Evolutionary conservation across 92 coral and sea anemone species (phyloP), one percentile per base, ranked within the genome.

Genomic region (Blastomussa wellsi): DNA sequence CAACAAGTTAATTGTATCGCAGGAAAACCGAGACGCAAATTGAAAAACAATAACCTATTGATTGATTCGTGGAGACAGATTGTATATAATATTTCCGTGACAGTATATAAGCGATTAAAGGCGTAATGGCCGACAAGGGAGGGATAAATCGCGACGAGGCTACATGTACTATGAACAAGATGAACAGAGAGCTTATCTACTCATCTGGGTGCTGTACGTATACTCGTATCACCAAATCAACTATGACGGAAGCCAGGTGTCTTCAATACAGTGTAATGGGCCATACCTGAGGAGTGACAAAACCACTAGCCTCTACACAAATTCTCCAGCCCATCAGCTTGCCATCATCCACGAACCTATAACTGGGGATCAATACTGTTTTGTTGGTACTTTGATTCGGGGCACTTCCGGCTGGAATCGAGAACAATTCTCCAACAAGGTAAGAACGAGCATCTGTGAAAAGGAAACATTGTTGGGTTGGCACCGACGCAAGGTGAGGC

Each of bases 291-390:
- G 91, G 84, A 16, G 93, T 77, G n/a, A 96, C 64, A 52, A 85
- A 92, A 19, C 98, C 98, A 57, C 90, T 88, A 35, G 88, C 91
- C 51, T 89, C 93, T 2, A 91, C 89, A 59, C 87, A 80, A 14
- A 92, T 69, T 48, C 88, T 93, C 89, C 98, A 90, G 7, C 96
- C 98, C 31, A 82, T 78, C 44, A 94, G 42, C 79, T 86, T 83
- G 35, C 98, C 95, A 49, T 94, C 89, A 31, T 87, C 95, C 28
- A 79, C 84, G 74, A 91, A 76, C 72, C 86, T 86, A 78, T 86
- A 84, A 69, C 82, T 83, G 4, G 95, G 90, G 32, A 96, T 84
- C 19, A 96, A 41, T n/a, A 86, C 89, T 19, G 95, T 92, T 77
- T 83, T 75, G 80, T 75, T 75, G 16, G 73, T 62, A 33, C 39